Percentiles rank a stretch among this genome's conserved stretches.
Conservation (phyloP, 2,888 invertebrate species). For the Synergus umbraculus region DNA sequence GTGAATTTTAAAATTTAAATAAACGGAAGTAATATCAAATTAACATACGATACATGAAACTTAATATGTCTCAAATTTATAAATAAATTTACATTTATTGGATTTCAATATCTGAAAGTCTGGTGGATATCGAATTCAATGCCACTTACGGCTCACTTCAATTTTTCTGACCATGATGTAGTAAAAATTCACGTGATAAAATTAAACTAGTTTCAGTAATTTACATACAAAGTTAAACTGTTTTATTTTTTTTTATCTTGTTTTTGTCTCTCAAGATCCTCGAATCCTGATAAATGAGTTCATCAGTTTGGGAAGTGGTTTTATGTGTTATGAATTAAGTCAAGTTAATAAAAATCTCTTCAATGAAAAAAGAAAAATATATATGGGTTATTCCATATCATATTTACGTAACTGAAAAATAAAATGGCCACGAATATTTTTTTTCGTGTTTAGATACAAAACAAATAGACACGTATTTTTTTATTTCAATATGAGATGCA, state of each 20-base stretch:
- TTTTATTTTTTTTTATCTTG: background rate
- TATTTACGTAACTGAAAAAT: too few relatives aligned
- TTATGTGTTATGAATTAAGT: background rate
- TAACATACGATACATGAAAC: background rate
- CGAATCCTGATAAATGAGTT: background rate
- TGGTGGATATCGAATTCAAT: background rate
- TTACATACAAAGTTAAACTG: background rate
- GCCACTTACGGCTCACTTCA: background rate
- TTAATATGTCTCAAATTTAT: background rate
- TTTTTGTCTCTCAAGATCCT: background rate
- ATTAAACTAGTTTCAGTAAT: background rate
- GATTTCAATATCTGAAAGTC: background rate
- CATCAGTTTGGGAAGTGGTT: background rate
- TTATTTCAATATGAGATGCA: too few relatives aligned
- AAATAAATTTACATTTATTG: background rate
- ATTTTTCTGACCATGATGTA: background rate
- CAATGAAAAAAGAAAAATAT: too few relatives aligned
- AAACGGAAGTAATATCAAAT: background rate
- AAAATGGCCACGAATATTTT: too few relatives aligned
- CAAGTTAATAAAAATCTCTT: background rate
- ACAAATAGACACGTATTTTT: too few relatives aligned
- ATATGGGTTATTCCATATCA: too few relatives aligned
- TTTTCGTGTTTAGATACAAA: too few relatives aligned
- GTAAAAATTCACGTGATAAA: background rate
- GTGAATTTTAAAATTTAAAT: background rate